Evolutionary conservation across 1,140 invertebrate species (phyloP).

Genomic region (Cherax quadricarinatus): DNA sequence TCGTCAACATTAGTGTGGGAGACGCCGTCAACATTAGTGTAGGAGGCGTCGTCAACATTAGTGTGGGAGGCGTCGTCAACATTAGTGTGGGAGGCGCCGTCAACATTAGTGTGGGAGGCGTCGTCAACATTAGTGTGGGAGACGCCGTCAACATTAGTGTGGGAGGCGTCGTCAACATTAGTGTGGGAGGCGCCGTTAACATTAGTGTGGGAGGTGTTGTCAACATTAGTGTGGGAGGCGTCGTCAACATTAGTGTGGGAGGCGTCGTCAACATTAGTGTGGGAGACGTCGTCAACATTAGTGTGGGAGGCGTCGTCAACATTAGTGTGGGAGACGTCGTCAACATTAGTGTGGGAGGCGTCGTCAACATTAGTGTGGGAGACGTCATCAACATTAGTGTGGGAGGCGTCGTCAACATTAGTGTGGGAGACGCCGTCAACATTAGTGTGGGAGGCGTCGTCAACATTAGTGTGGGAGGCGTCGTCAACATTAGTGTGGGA

Average conservation of each 20-base stretch:
- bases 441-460: conserved; percentile 9
- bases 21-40: no score
- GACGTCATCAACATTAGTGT: no score
- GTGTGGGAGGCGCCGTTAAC: conserved; percentile 18
- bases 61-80: conserved; percentile 22
- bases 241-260: conserved; percentile 30
- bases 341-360: not conserved
- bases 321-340: no score
- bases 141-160: no score
- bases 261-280: conserved; percentile 36
- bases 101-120: not conserved
- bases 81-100: no score
- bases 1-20: no score
- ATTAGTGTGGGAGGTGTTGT: no score
- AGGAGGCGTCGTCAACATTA: conserved; percentile 27
- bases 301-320: conserved; percentile 22
- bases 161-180: conserved; percentile 28
- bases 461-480: conserved; percentile 21
- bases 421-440: no score
- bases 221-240: not conserved
- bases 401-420: conserved; percentile 28
- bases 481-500: no score
- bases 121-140: no score
- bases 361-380: no score
- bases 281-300: no score